Conservation (phyloP, 2,888 invertebrate species). For the Achlya flavicornis region DNA sequence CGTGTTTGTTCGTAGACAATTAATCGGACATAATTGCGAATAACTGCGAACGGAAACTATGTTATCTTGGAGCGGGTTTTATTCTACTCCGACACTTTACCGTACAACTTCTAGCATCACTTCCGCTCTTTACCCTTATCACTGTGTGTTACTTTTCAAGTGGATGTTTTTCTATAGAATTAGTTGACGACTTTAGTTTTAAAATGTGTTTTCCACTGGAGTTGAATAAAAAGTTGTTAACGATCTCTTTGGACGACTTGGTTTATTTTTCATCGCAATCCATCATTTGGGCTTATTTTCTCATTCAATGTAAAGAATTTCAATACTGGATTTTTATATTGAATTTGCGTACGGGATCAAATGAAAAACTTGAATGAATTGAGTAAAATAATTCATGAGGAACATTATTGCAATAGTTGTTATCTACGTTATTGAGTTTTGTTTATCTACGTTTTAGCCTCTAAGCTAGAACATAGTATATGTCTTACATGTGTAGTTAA, state of each 20-base stretch:
- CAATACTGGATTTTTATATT: background rate
- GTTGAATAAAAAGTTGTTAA: conserved; percentile 46
- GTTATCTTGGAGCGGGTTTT: conserved; percentile 14
- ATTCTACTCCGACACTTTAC: conserved; percentile 38
- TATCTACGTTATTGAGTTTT: too few species aligned
- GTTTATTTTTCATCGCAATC: conserved; percentile 19
- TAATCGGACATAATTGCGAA: conserved; percentile 16
- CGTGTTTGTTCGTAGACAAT: background rate
- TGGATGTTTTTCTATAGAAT: conserved; percentile 61
- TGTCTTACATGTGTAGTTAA: too few species aligned
- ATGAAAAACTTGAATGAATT: conserved; percentile 23
- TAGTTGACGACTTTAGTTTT: conserved; percentile 56
- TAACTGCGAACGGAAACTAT: conserved; percentile 21
- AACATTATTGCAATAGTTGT: too few species aligned
- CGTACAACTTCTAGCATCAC: conserved; percentile 47
- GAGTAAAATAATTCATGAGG: conserved; percentile 21
- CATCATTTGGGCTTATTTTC: conserved; percentile 7
- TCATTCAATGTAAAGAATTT: conserved; percentile 10
- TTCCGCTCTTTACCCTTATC: conserved; percentile 50
- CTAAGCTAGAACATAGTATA: too few species aligned
- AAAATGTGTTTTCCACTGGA: conserved; percentile 55
- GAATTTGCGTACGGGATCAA: background rate
- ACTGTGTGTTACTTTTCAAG: conserved; percentile 56
- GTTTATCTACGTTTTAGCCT: too few species aligned
- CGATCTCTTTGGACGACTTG: conserved; percentile 35